These are phyloP conservation scores for Periphyllus acericola DNA, from an alignment of 2,888 invertebrate species.

Conservation along the genomic window DNA sequence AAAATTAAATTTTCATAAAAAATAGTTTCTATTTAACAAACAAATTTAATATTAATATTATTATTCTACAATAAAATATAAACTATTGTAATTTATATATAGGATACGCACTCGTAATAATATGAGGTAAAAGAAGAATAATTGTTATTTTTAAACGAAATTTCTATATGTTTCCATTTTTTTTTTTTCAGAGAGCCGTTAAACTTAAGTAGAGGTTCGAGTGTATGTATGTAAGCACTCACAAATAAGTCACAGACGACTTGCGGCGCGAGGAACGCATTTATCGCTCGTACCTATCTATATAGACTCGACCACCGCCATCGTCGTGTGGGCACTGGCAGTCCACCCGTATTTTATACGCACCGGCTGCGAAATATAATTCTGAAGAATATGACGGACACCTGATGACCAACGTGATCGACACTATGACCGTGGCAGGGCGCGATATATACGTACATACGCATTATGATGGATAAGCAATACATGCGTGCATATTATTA, in stretches of 20 bases:
- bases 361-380: not conserved
- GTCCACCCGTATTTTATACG: not conserved
- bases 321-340: not conserved
- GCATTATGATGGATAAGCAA: slow-evolving; percentile 1
- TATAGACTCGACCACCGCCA: not conserved
- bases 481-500: not conserved
- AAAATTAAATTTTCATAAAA: too few relatives aligned
- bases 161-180: too few relatives aligned
- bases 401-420: not conserved
- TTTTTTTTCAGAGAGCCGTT: too few relatives aligned
- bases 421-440: not conserved
- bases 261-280: too few relatives aligned
- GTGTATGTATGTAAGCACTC: not conserved
- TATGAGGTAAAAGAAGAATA: too few relatives aligned
- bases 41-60: too few relatives aligned
- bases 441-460: not conserved
- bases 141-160: too few relatives aligned
- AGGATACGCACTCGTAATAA: too few relatives aligned
- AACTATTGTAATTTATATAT: too few relatives aligned
- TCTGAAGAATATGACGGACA: not conserved
- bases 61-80: too few relatives aligned
- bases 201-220: not conserved
- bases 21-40: too few relatives aligned
- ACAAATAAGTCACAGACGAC: not conserved
- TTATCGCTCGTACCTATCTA: not conserved